phyloP scores from a whole-genome alignment of 1,140 invertebrate genomes.

The Heliconius eleuchia region DNA sequence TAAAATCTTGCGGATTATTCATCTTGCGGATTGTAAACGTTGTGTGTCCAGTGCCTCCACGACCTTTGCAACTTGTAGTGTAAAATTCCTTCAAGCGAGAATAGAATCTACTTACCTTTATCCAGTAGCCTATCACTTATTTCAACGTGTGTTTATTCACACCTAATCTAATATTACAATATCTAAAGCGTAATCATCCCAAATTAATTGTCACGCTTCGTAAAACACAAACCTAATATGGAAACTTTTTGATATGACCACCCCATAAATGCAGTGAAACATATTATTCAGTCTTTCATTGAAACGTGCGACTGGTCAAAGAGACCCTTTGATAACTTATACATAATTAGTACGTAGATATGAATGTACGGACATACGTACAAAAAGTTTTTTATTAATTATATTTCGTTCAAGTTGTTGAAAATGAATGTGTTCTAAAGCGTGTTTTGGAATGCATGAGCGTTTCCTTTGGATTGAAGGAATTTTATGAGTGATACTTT shows the following conservation, averaged over 20 bases:
- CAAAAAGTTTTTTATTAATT: slow-evolving; percentile 30
- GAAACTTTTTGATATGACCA: slow-evolving; percentile 59
- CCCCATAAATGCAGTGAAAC: slow-evolving; percentile 56
- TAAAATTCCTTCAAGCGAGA: background rate
- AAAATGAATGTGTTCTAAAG: slow-evolving; percentile 32
- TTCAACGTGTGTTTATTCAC: background rate
- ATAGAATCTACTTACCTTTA: background rate
- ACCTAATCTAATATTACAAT: background rate
- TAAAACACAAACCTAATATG: slow-evolving; percentile 47
- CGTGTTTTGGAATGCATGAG: background rate
- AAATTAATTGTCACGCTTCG: slow-evolving; percentile 28
- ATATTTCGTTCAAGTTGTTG: slow-evolving; percentile 37
- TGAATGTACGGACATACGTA: background rate
- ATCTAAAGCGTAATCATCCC: slow-evolving; percentile 8
- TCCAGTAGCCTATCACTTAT: background rate
- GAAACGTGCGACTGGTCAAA: slow-evolving; percentile 63
- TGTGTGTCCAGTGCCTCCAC: too few relatives aligned
- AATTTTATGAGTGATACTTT: too few relatives aligned
- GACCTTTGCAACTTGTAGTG: background rate
- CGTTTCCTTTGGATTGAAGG: background rate
- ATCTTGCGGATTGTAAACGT: background rate
- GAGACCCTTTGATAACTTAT: slow-evolving; percentile 52
- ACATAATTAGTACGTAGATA: background rate
- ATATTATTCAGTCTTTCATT: slow-evolving; percentile 58
- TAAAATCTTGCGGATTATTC: too few relatives aligned